Conservation (phyloP, 2,113 vertebrate genomes). For the Tinamus guttatus region DNA sequence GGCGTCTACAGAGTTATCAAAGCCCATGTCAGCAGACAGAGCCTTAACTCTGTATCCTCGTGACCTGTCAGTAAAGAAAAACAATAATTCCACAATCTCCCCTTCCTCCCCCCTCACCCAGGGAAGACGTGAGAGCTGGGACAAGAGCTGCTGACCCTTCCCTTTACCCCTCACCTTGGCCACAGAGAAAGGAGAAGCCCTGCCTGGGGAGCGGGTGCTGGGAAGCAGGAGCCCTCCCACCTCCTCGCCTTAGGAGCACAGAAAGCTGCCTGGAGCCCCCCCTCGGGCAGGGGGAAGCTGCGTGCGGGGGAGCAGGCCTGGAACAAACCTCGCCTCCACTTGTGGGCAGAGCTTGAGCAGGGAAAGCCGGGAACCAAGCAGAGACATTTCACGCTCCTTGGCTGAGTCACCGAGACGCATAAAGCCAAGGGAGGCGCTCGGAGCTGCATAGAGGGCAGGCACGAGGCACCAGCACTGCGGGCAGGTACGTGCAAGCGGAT, state of each 20-base stretch:
- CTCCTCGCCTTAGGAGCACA: background rate
- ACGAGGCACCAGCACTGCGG: background rate
- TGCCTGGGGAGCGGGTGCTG: background rate
- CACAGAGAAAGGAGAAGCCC: background rate
- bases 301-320: conserved; percentile 41
- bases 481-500: conserved; percentile 52
- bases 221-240: conserved; percentile 40
- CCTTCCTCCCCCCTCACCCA: background rate
- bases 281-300: background rate
- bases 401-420: conserved; percentile 60
- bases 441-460: background rate
- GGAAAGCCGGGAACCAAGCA: conserved; percentile 12
- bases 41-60: background rate
- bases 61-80: background rate
- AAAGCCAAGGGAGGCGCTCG: background rate
- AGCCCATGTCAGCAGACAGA: background rate
- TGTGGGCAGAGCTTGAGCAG: conserved; percentile 47
- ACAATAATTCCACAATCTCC: background rate
- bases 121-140: background rate
- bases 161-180: background rate
- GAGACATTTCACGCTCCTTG: background rate
- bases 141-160: background rate
- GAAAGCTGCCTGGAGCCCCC: conserved; percentile 42
- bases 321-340: conserved; percentile 14
- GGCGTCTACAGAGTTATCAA: background rate